Evolutionary conservation across 2,797 vertebrate genomes (phyloP).

Genomic region (Acanthis flammea): DNA sequence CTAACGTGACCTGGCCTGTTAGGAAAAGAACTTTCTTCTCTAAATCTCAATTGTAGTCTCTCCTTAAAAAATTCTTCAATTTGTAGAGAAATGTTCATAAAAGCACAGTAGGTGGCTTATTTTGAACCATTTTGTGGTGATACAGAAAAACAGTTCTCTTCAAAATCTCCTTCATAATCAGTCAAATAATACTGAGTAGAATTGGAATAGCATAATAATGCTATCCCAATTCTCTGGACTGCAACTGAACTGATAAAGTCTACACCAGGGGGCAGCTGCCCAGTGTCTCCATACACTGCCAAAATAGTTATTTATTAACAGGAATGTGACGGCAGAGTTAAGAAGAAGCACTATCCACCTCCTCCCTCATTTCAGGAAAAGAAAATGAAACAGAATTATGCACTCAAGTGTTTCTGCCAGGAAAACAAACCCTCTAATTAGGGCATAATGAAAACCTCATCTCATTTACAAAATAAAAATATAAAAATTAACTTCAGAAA

Average conservation of each 20-base stretch:
- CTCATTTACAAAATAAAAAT: conserved; percentile 67
- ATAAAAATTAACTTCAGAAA: conserved; percentile 71
- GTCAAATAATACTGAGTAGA: neutral
- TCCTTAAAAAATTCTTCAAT: neutral
- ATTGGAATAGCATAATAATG: neutral
- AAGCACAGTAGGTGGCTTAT: neutral
- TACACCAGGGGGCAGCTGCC: neutral
- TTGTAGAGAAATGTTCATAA: conserved; percentile 24
- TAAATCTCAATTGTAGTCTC: neutral
- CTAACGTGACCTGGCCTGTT: neutral
- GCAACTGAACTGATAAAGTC: neutral
- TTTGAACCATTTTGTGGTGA: conserved; percentile 22
- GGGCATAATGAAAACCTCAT: conserved; percentile 56
- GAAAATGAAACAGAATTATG: conserved; percentile 51
- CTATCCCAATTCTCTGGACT: neutral
- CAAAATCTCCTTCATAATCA: neutral
- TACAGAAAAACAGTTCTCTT: conserved; percentile 35
- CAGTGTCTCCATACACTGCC: neutral
- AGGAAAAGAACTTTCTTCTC: conserved; percentile 25
- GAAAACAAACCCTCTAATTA: conserved; percentile 62
- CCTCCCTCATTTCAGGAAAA: neutral
- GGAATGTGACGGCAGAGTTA: neutral
- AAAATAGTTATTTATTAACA: neutral
- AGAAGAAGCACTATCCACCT: neutral
- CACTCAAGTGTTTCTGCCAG: conserved; percentile 45